Evolutionary conservation across 2,888 invertebrate genomes (phyloP).

Genomic region (Syritta pipiens): DNA sequence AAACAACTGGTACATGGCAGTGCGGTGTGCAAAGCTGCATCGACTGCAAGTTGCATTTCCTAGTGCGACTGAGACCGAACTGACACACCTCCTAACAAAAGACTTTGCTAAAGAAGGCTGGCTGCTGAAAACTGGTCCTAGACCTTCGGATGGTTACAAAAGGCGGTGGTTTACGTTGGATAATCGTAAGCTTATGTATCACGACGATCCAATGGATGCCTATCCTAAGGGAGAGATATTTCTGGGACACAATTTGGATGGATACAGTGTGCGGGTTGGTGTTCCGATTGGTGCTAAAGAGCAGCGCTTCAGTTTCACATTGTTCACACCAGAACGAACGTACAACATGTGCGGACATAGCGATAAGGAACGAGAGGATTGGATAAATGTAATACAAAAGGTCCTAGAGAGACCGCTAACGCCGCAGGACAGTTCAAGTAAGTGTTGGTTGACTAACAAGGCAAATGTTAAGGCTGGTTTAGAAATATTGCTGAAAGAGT

Average conservation of each 20-base stretch:
- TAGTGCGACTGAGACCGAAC: conserved; percentile 85
- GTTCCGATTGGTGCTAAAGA: conserved; percentile 85
- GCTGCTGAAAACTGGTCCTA: conserved; percentile 93
- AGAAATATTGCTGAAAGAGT: too few species aligned
- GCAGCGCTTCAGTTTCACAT: conserved; percentile 89
- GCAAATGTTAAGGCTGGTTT: too few species aligned
- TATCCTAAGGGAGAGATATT: conserved; percentile 95
- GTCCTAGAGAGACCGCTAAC: conserved; percentile 88
- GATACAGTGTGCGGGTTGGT: conserved; percentile 86
- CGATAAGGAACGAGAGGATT: conserved; percentile 88
- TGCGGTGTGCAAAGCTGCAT: conserved; percentile 91
- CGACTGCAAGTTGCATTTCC: conserved; percentile 91
- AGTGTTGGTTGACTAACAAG: too few species aligned
- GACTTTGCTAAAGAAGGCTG: conserved; percentile 93
- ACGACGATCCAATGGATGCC: conserved; percentile 91
- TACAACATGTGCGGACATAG: conserved; percentile 88
- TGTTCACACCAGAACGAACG: conserved; percentile 88
- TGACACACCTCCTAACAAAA: conserved; percentile 86
- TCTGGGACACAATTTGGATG: conserved; percentile 85
- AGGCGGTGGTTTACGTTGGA: conserved; percentile 94
- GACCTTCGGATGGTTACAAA: conserved; percentile 89
- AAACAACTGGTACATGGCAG: conserved; percentile 91
- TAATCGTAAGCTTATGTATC: conserved; percentile 94
- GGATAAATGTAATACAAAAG: conserved; percentile 88
- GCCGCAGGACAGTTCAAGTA: conserved; percentile 88